Evolutionary conservation across 2,797 vertebrate species (phyloP).

Genomic region (Hyperoplus immaculatus): DNA sequence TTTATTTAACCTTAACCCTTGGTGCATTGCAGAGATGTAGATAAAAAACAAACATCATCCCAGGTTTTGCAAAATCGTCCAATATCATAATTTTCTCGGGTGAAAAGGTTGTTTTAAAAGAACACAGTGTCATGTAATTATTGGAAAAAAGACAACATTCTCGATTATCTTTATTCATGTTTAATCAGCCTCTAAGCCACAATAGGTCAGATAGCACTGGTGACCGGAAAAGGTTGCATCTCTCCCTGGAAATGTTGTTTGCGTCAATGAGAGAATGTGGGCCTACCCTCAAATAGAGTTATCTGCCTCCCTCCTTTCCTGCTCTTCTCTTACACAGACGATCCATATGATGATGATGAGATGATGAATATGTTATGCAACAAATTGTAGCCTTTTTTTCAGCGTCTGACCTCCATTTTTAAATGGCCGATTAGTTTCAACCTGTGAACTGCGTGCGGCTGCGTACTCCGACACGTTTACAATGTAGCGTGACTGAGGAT

Average conservation of each 20-base stretch:
- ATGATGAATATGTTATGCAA: conserved; percentile 48
- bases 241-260: conserved; percentile 78
- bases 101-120: neutral
- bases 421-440: conserved; percentile 8
- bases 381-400: conserved; percentile 26
- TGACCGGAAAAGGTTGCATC: conserved; percentile 59
- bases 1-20: neutral
- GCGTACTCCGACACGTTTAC: neutral
- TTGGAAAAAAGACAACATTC: conserved; percentile 16
- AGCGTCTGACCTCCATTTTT: conserved; percentile 41
- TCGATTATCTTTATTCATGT: conserved; percentile 29
- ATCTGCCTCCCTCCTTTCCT: conserved; percentile 22
- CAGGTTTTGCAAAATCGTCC: neutral
- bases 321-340: conserved; percentile 53
- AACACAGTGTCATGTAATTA: neutral
- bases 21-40: neutral
- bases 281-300: conserved; percentile 82
- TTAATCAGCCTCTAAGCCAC: conserved; percentile 54
- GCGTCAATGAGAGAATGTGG: conserved; percentile 82
- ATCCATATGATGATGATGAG: conserved; percentile 45
- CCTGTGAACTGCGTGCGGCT: too few species aligned
- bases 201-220: conserved; percentile 49
- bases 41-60: neutral
- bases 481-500: neutral
- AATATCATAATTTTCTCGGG: neutral